Percentiles rank a stretch among this genome's conserved stretches.
Evolutionary conservation across 2,797 vertebrate species (phyloP).

Genomic region (Pseudochirops cupreus): DNA sequence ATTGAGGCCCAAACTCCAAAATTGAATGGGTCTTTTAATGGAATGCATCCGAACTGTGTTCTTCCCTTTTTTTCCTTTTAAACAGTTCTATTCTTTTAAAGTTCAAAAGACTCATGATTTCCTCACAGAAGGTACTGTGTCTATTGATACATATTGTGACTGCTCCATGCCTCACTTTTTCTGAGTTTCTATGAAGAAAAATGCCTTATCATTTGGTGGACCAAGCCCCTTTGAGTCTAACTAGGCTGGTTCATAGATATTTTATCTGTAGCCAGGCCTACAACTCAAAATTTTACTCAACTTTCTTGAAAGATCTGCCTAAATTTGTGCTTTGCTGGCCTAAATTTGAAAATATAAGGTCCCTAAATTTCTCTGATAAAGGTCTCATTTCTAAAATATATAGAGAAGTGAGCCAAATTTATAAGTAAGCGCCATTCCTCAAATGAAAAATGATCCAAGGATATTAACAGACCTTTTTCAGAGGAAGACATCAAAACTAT

Average conservation of each 20-base stretch:
- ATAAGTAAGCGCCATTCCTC: background rate
- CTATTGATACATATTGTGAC: background rate
- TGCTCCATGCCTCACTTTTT: background rate
- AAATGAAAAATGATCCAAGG: background rate
- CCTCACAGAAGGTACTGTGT: background rate
- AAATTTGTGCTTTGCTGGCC: background rate
- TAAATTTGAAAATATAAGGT: background rate
- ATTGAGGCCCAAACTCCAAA: constrained; percentile 13
- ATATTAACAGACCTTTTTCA: background rate
- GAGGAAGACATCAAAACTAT: background rate
- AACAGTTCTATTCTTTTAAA: background rate
- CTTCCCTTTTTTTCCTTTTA: background rate
- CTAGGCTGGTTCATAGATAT: background rate
- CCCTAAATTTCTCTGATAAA: background rate
- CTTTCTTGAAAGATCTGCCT: background rate
- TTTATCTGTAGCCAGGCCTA: background rate
- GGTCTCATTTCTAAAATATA: background rate
- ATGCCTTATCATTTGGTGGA: background rate
- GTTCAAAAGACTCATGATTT: background rate
- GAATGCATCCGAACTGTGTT: background rate
- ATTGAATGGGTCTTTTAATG: background rate
- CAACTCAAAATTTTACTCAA: background rate
- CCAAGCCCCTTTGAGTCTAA: background rate
- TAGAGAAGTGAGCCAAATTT: background rate
- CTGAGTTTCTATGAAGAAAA: background rate